Base-by-base conservation (phyloP, 1,140 invertebrate species). In the Zaprionus inermis region DNA sequence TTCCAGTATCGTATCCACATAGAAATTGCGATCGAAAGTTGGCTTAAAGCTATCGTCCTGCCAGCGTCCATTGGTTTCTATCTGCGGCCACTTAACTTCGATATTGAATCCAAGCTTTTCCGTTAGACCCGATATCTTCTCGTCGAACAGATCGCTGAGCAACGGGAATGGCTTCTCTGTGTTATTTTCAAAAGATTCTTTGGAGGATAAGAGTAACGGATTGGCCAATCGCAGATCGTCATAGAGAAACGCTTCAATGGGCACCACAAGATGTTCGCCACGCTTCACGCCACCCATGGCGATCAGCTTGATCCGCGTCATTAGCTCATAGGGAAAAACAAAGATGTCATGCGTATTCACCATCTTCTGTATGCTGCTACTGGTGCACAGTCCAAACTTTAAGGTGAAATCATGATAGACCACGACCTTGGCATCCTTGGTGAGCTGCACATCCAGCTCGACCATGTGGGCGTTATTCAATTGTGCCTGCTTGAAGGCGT, bases 1-100 rank as follows among this genome's bases (percentile, higher is more conserved):
- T 91, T 96, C 95, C 12, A 99, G 93, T 57, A 94, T 93, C 78
- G 93, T 79, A 92, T 99, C 98, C 71, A 99, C 93, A 92, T 97
- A 98, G 52, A 95, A 92, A 90, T 99, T 99, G 78, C 98, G 94
- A 92, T 99, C 98, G 81, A 91, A 79, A 96, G 96, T 10, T 95
- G 96, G 86, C 57, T 68, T 61, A 7, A 76, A 81, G 5, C 79
- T 61, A 30, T 97, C 92, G 83, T 97, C 96, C 92, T 96, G 96
- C 9, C 96, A 96, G 38, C 97, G 97, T 92, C 97, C 95, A 91
- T 95, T 94, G 22, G 95, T 90, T 18, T 96, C 91, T 79, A 96
- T 94, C 95, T 97, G 97, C 0, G 97, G 97, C 96, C 97, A 98
- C 92, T 99, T 99, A 14, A 99, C 95, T 93, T 99, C 98, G 72